Conservation (phyloP, 37 sponge, comb jelly and placozoan genomes). For the Halichondria panicea region DNA sequence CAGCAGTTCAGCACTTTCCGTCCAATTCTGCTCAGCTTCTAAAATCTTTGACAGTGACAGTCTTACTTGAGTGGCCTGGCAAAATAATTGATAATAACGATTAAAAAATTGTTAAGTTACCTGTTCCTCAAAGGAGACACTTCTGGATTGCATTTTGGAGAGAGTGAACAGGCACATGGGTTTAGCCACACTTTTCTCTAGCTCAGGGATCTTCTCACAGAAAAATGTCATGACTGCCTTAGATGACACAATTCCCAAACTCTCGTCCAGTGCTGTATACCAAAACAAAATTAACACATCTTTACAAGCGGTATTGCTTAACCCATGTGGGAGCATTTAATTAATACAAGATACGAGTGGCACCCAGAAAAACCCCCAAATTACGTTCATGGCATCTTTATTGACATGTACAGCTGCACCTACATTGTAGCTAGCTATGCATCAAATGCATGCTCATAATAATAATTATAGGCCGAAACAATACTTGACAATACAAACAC, state of each 20-base stretch:
- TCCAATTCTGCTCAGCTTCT: slow-evolving; percentile 79
- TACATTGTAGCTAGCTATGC: too few species aligned
- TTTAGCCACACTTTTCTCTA: slow-evolving; percentile 53
- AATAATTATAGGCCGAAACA: too few species aligned
- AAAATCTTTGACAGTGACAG: slow-evolving; percentile 67
- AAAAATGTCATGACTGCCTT: slow-evolving; percentile 50
- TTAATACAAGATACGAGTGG: not conserved
- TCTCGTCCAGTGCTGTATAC: slow-evolving; percentile 43
- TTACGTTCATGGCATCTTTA: too few species aligned
- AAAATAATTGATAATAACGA: not conserved
- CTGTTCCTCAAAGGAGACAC: slow-evolving; percentile 85
- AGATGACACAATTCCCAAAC: slow-evolving; percentile 54
- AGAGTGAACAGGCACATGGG: slow-evolving; percentile 57
- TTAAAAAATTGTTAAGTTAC: slow-evolving; percentile 18
- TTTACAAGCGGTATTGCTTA: too few species aligned
- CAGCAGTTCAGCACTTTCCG: slow-evolving; percentile 72
- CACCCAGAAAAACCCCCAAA: too few species aligned
- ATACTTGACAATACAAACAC: too few species aligned
- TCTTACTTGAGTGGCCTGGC: slow-evolving; percentile 64
- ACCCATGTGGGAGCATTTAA: not conserved
- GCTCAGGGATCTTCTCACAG: slow-evolving; percentile 27
- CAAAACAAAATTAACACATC: too few species aligned
- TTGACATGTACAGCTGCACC: too few species aligned
- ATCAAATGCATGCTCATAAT: too few species aligned
- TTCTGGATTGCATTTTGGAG: slow-evolving; percentile 45